These are phyloP conservation scores for Geotrypetes seraphini DNA, from an alignment of 2,797 vertebrate species.

Conservation along the genomic window DNA sequence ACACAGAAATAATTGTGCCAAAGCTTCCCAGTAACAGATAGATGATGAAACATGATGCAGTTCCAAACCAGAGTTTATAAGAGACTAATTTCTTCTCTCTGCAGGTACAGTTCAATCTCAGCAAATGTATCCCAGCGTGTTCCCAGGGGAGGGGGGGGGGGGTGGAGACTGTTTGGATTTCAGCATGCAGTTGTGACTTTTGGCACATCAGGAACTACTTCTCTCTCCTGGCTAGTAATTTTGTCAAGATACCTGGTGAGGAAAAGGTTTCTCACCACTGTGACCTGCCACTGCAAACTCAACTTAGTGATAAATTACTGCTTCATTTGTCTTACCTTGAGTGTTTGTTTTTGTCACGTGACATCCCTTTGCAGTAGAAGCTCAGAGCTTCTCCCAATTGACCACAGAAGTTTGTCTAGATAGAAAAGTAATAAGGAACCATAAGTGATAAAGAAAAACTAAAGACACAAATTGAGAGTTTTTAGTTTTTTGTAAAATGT, in stretches of 20 bases:
- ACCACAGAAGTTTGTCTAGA: conserved; percentile 3
- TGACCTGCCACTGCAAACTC: conserved; percentile 10
- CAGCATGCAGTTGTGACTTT: conserved; percentile 10
- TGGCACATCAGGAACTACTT: conserved; percentile 3
- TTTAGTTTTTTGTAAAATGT: not conserved
- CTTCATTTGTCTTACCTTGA: conserved; percentile 23
- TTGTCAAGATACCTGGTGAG: conserved; percentile 16
- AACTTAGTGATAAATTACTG: conserved; percentile 6
- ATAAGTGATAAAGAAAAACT: not conserved
- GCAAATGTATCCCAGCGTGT: not conserved
- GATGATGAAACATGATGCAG: too few species aligned
- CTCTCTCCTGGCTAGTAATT: conserved; percentile 18
- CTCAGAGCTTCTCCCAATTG: conserved; percentile 6
- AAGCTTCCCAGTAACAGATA: too few species aligned
- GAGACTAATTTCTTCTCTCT: not conserved
- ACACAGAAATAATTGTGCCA: too few species aligned
- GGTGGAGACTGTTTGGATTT: not conserved
- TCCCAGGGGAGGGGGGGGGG: not conserved
- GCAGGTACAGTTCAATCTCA: not conserved
- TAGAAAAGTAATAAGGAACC: not conserved
- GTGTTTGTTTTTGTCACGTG: conserved; percentile 5
- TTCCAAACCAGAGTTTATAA: too few species aligned
- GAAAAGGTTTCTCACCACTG: conserved; percentile 14
- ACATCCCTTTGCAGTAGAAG: conserved; percentile 1
- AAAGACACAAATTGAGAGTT: not conserved